Evolutionary conservation across 2,888 invertebrate genomes (phyloP), one percentile per base, ranked within the genome.

Genomic region (Cordylochernes scorpioides): DNA sequence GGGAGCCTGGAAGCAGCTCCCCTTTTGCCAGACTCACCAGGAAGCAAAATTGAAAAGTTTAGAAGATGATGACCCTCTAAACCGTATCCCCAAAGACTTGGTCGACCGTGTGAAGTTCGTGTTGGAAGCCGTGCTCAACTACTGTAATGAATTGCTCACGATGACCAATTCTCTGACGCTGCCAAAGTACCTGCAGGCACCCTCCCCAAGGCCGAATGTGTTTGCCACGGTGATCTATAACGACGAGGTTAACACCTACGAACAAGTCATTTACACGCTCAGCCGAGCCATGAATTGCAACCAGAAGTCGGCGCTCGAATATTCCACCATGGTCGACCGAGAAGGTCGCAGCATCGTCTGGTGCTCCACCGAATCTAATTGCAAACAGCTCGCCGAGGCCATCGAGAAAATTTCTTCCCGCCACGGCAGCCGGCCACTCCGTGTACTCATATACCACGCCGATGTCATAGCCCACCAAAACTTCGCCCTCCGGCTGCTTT

Each of bases 231-330:
- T 94, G 36, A 61, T 97, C 2, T 97, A 84, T 52, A 99, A 97
- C 51, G 97, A 97, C 49, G 97, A 97, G 55, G 73, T 80, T 2
- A 97, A 97, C 50, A 97, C 94, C 0, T 97, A 94, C 51, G 94
- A 94, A 49, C 82, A 86, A 50, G 58, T 58, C 34, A 97, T 97
- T 39, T 68, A 64, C 28, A 84, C 86, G 0, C 57, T 97, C 37
- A 71, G 68, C 9, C 65, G 80, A 36, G 77, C 88, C 17, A 69
- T 91, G 41, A 75, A 77, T 49, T 86, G 86, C 49, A 64, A 65
- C 17, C 74, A 84, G 45, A 71, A 77, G 40, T 75, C 77, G 46
- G 86, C 94, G 0, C 71, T 84, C 41, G 86, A 91, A 43, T 77
- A 73, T 51, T 94, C 94, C 4, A 86, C 86, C 4, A 72, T 75